Evolutionary conservation across 2,797 vertebrate species (phyloP), one percentile per base, ranked within the genome.

Genomic region (Adrianichthys oophorus): DNA sequence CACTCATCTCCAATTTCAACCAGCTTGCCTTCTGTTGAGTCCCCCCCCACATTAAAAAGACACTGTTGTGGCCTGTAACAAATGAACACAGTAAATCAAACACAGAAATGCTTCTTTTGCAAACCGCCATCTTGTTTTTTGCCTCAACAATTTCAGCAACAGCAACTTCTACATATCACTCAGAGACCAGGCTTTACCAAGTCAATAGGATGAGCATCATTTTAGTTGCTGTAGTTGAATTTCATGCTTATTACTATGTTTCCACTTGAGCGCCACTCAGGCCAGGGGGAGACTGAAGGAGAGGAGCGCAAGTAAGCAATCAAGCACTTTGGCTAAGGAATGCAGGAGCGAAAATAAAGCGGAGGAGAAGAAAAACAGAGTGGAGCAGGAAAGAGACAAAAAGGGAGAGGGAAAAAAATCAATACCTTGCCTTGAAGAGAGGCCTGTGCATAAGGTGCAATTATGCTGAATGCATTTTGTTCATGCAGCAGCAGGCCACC

Each of bases 391-490:
- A 70, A 66, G 76, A 80, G 65, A 76, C 64, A 72, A 68, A 79
- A 59, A 56, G 61, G 65, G 80, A 79, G 76, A 82, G 78, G 4
- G 6, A 7, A 29, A 37, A 87, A 89, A 91, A 90, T 92, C 90
- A 89, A 92, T 92, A 89, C 78, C 70, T 85, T 84, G 78, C 77
- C 83, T 85, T 76, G 69, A 85, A 85, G 76, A 82, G 74, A 87
- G 73, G 84, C 79, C 76, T 73, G 81, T 82, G 88, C 85, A 71
- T 87, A 89, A 91, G 84, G 83, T 89, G 85, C 87, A 91, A 90
- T 92, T 92, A 90, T 88, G 82, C 85, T 90, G 91, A 90, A 90
- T 81, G 82, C 79, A 83, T 87, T 86, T 87, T 89, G 89, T 90
- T 88, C 87, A 88, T 64, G 57, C 63, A 24, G 76, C 75, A 85